Base-by-base conservation (phyloP, 2,888 invertebrate species). In the Tenthredo amoena region DNA sequence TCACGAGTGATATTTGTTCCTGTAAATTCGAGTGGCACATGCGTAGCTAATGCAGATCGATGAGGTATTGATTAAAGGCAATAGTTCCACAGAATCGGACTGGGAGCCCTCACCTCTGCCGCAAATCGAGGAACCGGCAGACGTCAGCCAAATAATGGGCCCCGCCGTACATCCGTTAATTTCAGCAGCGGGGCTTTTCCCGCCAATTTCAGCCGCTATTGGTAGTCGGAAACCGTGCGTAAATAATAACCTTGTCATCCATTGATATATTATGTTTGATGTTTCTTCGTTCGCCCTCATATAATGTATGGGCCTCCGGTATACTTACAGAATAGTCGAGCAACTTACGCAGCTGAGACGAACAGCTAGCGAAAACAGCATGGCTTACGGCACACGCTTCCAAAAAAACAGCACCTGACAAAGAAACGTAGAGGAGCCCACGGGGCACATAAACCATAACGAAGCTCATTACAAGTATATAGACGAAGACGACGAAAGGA, bases 11-110 rank as follows among this genome's bases (percentile, higher is more conserved):
- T 18, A 26, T 12, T 37, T 65, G 9, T 43, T 9, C 3, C 43
- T 43, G 47, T 43, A 6, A 43, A 18, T 82, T 82, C 26, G 68
- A 65, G 68, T 55, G 79, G 79, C 40, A 40, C 62, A 47, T 82
- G 82, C 43, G 47, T 65, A 68, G 82, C 47, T 83, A 43, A 68
- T 68, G 68, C 68, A 50, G 68, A 83, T 68, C 68, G 82, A 68
- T 68, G 43, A 68, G 68, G 47, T 83, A 83, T 83, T 83, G 68
- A 83, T 83, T 68, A 47, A 68, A 68, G 43, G 37, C 86, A 87
- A 26, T 85, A 93, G 93, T 88, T 92, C 92, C 12, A 90, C 91
- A 26, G 91, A 91, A 82, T 91, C 92, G 37, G 93, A 93, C 55
- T 92, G 91, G 90, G 91, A 91, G 62, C 88, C 87, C 50, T 91